Conservation (phyloP, 2,888 invertebrate genomes). For the Scaptomyza flava region DNA sequence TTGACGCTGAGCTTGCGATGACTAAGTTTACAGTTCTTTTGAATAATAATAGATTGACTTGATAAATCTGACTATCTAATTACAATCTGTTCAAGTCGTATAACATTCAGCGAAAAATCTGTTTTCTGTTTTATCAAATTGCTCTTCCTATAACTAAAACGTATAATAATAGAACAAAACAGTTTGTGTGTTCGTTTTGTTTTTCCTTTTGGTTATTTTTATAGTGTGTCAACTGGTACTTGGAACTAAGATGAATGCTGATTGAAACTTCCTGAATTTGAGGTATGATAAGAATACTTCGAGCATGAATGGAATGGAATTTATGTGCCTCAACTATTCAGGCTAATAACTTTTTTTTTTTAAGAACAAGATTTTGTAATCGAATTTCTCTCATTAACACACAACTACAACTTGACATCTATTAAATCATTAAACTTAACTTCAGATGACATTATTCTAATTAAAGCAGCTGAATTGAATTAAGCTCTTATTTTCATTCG, state of each 20-base stretch:
- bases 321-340: too few species aligned
- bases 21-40: constrained; percentile 42
- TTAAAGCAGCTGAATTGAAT: constrained; percentile 42
- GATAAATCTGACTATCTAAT: constrained; percentile 55
- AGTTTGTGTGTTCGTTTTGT: not conserved
- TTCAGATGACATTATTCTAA: constrained; percentile 34
- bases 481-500: constrained; percentile 20
- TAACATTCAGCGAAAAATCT: constrained; percentile 25
- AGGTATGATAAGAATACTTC: not conserved
- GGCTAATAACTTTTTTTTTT: too few species aligned
- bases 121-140: not conserved
- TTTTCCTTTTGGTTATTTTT: not conserved
- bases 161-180: not conserved
- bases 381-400: not conserved
- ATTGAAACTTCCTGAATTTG: not conserved
- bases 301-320: not conserved
- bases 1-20: constrained; percentile 17
- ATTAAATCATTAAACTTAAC: constrained; percentile 19
- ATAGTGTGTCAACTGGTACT: not conserved
- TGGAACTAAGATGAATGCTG: not conserved
- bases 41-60: constrained; percentile 40
- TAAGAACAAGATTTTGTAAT: too few species aligned
- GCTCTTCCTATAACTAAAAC: constrained; percentile 4
- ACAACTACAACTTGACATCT: not conserved
- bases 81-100: constrained; percentile 39